Conservation (phyloP, 1,140 invertebrate genomes). For the Bombyx mandarina region DNA sequence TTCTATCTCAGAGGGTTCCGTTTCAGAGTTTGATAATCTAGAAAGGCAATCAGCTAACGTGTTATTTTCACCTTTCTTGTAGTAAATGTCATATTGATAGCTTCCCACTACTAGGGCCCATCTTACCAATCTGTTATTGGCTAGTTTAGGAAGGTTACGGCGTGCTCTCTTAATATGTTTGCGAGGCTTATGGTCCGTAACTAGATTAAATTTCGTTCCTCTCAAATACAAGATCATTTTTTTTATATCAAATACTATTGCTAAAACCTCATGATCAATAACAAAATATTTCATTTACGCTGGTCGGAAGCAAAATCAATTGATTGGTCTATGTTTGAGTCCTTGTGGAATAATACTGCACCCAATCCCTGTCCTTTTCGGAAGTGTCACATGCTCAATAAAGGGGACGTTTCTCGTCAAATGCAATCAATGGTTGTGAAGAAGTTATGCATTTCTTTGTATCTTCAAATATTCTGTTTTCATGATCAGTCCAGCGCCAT, state of each 20-base stretch:
- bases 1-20: background rate
- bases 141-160: conserved; percentile 9
- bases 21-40: conserved; percentile 2
- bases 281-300: conserved; percentile 7
- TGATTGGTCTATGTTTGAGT: conserved; percentile 4
- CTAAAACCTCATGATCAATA: conserved; percentile 3
- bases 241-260: conserved; percentile 3
- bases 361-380: conserved; percentile 9
- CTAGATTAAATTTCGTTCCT: conserved; percentile 6
- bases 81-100: conserved; percentile 9
- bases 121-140: conserved; percentile 5
- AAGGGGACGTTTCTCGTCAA: conserved; percentile 9
- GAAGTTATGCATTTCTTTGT: conserved; percentile 3
- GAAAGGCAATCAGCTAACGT: conserved; percentile 1
- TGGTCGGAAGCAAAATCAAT: conserved; percentile 11
- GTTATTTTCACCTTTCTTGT: conserved; percentile 3
- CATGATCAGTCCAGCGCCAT: background rate
- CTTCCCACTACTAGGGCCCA: conserved; percentile 6
- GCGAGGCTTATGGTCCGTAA: conserved; percentile 5
- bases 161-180: conserved; percentile 7
- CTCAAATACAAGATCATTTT: conserved; percentile 8
- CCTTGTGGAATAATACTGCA: conserved; percentile 11
- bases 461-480: conserved; percentile 5
- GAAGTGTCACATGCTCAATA: conserved; percentile 14
- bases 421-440: conserved; percentile 9